Conservation (phyloP, 2,797 vertebrate species). For the Paramormyrops hopkinsi region DNA sequence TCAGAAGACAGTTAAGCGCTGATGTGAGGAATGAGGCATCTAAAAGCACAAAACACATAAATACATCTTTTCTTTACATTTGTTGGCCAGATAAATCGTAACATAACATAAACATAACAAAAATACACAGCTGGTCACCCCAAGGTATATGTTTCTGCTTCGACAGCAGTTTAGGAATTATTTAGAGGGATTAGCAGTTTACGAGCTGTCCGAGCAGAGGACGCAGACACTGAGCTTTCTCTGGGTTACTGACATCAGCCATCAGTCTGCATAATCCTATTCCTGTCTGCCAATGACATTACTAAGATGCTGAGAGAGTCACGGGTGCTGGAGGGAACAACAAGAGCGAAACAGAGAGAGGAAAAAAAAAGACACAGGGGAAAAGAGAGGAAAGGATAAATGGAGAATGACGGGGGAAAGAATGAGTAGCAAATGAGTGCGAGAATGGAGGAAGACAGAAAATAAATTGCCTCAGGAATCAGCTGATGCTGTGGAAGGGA, state of each 20-base stretch:
- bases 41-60: neutral
- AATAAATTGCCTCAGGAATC: neutral
- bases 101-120: neutral
- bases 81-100: neutral
- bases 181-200: constrained; percentile 63
- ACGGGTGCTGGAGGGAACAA: neutral
- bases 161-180: constrained; percentile 61
- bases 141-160: constrained; percentile 39
- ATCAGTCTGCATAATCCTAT: constrained; percentile 30
- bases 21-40: neutral
- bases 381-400: neutral
- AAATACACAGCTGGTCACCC: neutral
- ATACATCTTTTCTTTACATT: neutral
- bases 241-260: neutral
- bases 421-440: neutral
- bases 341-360: neutral
- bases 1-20: neutral
- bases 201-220: constrained; percentile 51
- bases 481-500: neutral
- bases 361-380: neutral
- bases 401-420: neutral
- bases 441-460: neutral
- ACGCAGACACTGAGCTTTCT: constrained; percentile 22
- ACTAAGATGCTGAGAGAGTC: neutral
- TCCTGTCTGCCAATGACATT: constrained; percentile 5